These are phyloP conservation scores for Porites lobata DNA, from an alignment of 92 coral and sea anemone genomes.

Conservation along the genomic window DNA sequence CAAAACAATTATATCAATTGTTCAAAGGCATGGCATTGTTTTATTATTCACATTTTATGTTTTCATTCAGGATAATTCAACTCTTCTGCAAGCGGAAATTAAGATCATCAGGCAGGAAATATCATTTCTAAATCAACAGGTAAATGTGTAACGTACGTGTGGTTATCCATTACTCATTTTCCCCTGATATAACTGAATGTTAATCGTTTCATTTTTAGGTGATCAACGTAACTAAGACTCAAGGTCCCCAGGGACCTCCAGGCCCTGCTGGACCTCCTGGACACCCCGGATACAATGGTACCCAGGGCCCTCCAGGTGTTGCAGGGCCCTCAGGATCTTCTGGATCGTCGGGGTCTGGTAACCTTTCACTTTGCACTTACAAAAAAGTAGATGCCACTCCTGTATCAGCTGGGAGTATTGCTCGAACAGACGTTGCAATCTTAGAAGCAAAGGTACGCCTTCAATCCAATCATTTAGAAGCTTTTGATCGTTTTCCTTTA, in stretches of 20 bases:
- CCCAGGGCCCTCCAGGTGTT: constrained; percentile 15
- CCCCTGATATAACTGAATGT: neutral
- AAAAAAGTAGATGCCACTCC: neutral
- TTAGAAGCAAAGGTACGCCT: constrained; percentile 14
- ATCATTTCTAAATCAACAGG: neutral
- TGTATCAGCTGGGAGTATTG: neutral
- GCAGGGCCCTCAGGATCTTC: neutral
- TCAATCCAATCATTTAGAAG: too few relatives aligned
- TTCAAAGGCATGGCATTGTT: too few relatives aligned
- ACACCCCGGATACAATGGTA: constrained; percentile 4
- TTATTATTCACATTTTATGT: too few relatives aligned
- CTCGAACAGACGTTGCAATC: neutral
- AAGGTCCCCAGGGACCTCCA: neutral
- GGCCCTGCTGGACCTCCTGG: constrained; percentile 8
- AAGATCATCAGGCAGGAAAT: neutral
- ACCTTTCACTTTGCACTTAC: constrained; percentile 5
- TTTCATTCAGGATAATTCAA: neutral
- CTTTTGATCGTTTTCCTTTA: too few relatives aligned
- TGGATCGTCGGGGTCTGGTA: constrained; percentile 1
- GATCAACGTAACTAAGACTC: neutral
- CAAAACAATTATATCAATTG: too few relatives aligned
- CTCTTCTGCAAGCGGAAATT: neutral
- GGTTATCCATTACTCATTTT: neutral
- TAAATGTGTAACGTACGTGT: neutral
- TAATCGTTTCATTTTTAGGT: neutral